A percentile compares a stretch with the other conserved stretches of the same genome.
Evolutionary conservation across 2,888 invertebrate genomes (phyloP).

Genomic region (Agelastica alni): DNA sequence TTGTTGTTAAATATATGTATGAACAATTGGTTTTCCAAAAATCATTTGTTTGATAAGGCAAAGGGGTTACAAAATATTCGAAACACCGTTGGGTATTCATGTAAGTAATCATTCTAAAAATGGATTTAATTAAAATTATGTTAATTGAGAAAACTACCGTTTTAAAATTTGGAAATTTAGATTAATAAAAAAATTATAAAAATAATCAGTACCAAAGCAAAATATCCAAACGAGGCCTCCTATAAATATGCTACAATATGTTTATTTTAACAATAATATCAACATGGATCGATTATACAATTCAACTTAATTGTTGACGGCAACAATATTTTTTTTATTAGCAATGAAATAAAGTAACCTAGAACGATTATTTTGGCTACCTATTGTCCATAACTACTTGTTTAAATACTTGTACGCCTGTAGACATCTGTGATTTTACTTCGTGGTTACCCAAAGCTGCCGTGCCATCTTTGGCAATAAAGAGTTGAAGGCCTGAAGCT

Average conservation of each 20-base stretch:
- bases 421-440: slow-evolving; percentile 75
- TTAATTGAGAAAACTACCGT: too few species aligned
- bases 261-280: slow-evolving; percentile 32
- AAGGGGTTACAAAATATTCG: too few species aligned
- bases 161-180: too few species aligned
- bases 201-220: too few species aligned
- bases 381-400: slow-evolving; percentile 79
- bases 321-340: slow-evolving; percentile 16
- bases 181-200: too few species aligned
- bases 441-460: slow-evolving; percentile 85
- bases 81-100: too few species aligned
- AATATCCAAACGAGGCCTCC: slow-evolving; percentile 9
- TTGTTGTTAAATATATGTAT: too few species aligned
- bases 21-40: too few species aligned
- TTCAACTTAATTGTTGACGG: slow-evolving; percentile 15
- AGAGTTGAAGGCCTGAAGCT: slow-evolving; percentile 89
- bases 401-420: slow-evolving; percentile 68
- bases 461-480: slow-evolving; percentile 87
- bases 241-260: slow-evolving; percentile 34
- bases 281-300: slow-evolving; percentile 28
- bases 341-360: neutral
- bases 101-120: too few species aligned
- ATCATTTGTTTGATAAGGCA: too few species aligned
- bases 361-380: slow-evolving; percentile 55
- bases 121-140: too few species aligned